Percentiles rank a stretch among this genome's conserved stretches.
phyloP scores from a whole-genome alignment of 2,888 invertebrate species.

The Polydesmus complanatus region DNA sequence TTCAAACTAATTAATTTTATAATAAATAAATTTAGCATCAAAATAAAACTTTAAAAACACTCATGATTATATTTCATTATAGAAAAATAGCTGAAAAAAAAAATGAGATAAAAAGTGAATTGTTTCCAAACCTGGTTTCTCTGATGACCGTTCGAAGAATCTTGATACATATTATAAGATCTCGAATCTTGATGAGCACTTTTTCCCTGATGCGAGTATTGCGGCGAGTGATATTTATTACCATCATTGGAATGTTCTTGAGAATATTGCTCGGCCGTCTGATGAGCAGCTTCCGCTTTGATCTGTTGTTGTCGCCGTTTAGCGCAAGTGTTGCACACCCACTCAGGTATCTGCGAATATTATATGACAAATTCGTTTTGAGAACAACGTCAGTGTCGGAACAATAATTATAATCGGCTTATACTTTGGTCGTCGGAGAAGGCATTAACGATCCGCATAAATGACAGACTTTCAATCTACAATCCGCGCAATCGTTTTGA shows the following conservation, averaged over 20 bases:
- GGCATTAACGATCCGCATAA: slow-evolving; percentile 27
- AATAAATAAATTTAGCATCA: no score
- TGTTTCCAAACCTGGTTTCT: not conserved
- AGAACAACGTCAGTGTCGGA: no score
- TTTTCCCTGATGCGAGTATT: not conserved
- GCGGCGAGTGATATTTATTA: not conserved
- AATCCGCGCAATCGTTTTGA: slow-evolving; percentile 26
- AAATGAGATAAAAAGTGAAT: not conserved
- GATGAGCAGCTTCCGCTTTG: slow-evolving; percentile 20
- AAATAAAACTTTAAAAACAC: no score
- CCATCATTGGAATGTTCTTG: not conserved
- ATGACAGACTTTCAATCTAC: slow-evolving; percentile 26
- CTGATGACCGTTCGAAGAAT: not conserved
- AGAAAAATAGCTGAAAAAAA: no score
- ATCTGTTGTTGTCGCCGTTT: slow-evolving; percentile 24
- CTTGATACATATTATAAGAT: not conserved
- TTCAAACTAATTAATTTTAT: no score
- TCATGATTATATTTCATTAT: no score
- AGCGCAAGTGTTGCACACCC: slow-evolving; percentile 29
- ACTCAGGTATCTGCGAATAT: slow-evolving; percentile 29
- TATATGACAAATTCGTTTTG: no score
- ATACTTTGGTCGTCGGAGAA: slow-evolving; percentile 26
- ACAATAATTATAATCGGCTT: no score
- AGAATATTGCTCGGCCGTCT: slow-evolving; percentile 13
- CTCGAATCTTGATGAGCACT: not conserved